phyloP scores from a whole-genome alignment of 2,888 invertebrate genomes.

The Nebria salina region DNA sequence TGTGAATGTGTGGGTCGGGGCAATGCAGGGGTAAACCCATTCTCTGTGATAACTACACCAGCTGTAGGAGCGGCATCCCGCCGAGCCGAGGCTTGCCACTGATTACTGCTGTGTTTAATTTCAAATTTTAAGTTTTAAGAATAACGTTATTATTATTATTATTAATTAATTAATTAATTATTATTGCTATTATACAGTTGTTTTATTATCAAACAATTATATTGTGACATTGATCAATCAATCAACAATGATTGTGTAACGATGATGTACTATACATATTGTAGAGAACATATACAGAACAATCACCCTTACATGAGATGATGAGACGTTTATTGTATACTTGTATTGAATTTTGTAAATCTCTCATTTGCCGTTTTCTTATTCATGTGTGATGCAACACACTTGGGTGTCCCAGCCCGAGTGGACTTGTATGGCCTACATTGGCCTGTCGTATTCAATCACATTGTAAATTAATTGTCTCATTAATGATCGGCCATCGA shows the following conservation, averaged over 20 bases:
- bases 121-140: constrained; percentile 52
- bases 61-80: constrained; percentile 59
- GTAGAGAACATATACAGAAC: not conserved
- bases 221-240: not conserved
- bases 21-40: constrained; percentile 57
- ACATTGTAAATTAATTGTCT: constrained; percentile 39
- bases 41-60: constrained; percentile 62
- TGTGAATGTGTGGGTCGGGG: constrained; percentile 59
- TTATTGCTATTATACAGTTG: constrained; percentile 45
- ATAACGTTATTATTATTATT: constrained; percentile 54
- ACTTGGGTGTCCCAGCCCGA: constrained; percentile 31
- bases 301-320: not conserved
- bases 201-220: constrained; percentile 28
- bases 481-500: constrained; percentile 29
- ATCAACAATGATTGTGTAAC: constrained; percentile 11
- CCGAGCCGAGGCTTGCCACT: constrained; percentile 54
- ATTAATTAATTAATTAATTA: constrained; percentile 37
- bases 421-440: not conserved
- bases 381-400: constrained; percentile 23
- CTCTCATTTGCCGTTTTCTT: constrained; percentile 36
- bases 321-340: not conserved
- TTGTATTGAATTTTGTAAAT: constrained; percentile 14
- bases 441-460: not conserved
- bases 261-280: constrained; percentile 14
- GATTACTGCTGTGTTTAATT: constrained; percentile 56